Conservation (phyloP, 1,140 invertebrate genomes). For the Euschistus heros region DNA sequence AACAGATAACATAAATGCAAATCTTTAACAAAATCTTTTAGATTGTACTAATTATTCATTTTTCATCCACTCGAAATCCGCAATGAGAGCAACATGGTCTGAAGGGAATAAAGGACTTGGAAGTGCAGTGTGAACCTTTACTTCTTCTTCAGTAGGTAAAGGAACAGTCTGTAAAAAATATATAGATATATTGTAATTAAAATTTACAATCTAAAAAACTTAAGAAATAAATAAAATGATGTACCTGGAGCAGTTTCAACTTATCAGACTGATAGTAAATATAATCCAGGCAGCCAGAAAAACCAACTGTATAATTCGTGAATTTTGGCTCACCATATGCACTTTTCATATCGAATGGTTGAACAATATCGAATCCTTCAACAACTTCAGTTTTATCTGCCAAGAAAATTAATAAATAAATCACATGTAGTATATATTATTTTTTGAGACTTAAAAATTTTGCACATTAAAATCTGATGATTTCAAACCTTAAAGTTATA, state of each 20-base stretch:
- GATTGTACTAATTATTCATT: neutral
- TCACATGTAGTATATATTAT: neutral
- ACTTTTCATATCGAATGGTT: conserved; percentile 52
- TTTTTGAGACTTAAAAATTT: neutral
- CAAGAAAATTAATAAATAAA: conserved; percentile 30
- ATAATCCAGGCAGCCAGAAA: conserved; percentile 84
- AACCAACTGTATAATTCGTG: conserved; percentile 76
- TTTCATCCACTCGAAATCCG: conserved; percentile 56
- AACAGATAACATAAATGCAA: too few species aligned
- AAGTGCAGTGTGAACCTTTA: conserved; percentile 57
- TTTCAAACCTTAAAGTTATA: too few species aligned
- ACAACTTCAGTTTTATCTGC: conserved; percentile 54
- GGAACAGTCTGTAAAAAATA: conserved; percentile 50
- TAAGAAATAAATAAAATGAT: conserved; percentile 11
- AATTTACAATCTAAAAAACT: neutral
- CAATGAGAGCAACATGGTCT: conserved; percentile 80
- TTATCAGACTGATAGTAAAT: conserved; percentile 68
- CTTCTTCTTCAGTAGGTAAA: conserved; percentile 61
- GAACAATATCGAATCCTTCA: conserved; percentile 45
- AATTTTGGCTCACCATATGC: conserved; percentile 64
- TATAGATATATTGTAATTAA: conserved; percentile 2
- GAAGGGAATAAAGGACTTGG: conserved; percentile 82
- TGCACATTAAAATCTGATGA: conserved; percentile 15
- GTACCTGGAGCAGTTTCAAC: conserved; percentile 50
- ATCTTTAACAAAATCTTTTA: too few species aligned